phyloP scores from a whole-genome alignment of 2,888 invertebrate genomes.

The Athalia cordata region DNA sequence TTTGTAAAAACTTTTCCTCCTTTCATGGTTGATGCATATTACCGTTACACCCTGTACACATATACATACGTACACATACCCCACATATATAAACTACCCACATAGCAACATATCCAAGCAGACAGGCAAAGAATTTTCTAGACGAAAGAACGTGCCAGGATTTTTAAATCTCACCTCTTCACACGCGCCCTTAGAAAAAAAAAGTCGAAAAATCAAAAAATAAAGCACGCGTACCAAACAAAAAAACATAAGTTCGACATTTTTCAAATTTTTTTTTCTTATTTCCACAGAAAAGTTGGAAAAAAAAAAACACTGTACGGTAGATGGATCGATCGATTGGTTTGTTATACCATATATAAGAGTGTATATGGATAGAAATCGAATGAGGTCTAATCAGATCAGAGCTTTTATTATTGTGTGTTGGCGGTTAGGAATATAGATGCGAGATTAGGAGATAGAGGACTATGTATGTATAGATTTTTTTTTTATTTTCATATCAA shows the following conservation, averaged over 20 bases:
- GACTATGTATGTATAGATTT: background rate
- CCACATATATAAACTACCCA: no score
- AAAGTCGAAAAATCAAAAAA: background rate
- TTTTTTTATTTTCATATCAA: background rate
- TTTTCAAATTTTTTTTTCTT: no score
- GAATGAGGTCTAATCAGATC: slow-evolving; percentile 4
- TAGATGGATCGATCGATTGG: no score
- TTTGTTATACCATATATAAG: background rate
- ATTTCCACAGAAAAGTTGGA: no score
- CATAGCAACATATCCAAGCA: no score
- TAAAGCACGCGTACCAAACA: no score
- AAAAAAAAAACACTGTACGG: no score
- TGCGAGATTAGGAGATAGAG: slow-evolving; percentile 1
- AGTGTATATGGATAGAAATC: background rate
- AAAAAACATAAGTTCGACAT: no score
- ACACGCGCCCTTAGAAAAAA: background rate
- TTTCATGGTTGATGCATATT: slow-evolving; percentile 15
- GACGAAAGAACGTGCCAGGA: slow-evolving; percentile 11
- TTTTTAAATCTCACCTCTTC: background rate
- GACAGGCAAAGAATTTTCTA: background rate
- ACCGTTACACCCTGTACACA: slow-evolving; percentile 12
- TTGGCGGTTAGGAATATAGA: slow-evolving; percentile 15
- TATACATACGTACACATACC: background rate
- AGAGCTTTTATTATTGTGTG: background rate
- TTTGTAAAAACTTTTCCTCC: slow-evolving; percentile 29